Evolutionary conservation across 2,113 vertebrate species (phyloP).

Genomic region (Glareola pratincola): DNA sequence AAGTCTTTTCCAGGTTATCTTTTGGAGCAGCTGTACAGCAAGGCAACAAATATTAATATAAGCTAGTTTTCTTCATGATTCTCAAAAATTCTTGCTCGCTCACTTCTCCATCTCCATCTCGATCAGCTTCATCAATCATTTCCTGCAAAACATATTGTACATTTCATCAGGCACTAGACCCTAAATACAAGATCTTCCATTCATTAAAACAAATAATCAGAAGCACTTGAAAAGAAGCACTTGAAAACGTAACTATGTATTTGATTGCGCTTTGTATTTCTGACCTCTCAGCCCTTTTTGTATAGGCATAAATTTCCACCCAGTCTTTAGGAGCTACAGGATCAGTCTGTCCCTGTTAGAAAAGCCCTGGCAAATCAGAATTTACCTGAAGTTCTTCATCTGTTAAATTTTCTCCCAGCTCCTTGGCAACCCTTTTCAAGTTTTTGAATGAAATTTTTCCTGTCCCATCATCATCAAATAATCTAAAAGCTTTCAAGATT

Average conservation of each 20-base stretch:
- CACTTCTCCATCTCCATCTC: constrained; percentile 90
- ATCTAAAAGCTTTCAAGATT: constrained; percentile 90
- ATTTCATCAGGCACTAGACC: constrained; percentile 1
- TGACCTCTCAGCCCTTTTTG: background rate
- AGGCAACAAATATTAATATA: constrained; percentile 75
- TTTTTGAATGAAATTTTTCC: constrained; percentile 93
- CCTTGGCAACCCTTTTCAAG: constrained; percentile 89
- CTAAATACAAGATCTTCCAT: background rate
- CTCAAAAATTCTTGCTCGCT: constrained; percentile 91
- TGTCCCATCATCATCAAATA: constrained; percentile 92
- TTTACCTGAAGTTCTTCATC: constrained; percentile 91
- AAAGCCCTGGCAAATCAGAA: background rate
- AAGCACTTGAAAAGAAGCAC: background rate
- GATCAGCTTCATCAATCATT: constrained; percentile 95
- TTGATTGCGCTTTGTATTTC: background rate
- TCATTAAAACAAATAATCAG: background rate
- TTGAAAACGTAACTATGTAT: background rate
- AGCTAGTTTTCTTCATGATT: constrained; percentile 94
- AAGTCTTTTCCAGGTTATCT: constrained; percentile 36
- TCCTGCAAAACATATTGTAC: constrained; percentile 77
- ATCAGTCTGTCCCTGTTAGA: background rate
- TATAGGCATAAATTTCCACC: background rate
- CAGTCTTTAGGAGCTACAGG: background rate
- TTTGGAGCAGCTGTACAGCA: background rate
- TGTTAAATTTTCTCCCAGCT: constrained; percentile 91